These are phyloP conservation scores for Leptopilina myrica DNA, from an alignment of 2,888 invertebrate species.

Conservation along the genomic window DNA sequence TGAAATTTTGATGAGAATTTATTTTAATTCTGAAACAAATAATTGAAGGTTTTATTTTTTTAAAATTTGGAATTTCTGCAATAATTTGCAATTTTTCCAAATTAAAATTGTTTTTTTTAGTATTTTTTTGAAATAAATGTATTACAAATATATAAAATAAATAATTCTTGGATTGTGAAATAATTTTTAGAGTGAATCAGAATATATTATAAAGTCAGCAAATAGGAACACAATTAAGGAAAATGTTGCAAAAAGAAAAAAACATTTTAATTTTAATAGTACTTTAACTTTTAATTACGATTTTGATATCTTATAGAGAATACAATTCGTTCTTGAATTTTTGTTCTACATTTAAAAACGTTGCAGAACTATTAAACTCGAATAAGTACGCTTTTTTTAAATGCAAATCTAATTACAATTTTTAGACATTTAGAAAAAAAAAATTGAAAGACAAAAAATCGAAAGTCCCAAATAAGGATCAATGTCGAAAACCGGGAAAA, in stretches of 20 bases:
- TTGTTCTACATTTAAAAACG: slow-evolving; percentile 26
- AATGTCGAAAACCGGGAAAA: slow-evolving; percentile 37
- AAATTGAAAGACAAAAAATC: slow-evolving; percentile 28
- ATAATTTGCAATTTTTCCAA: too few species aligned
- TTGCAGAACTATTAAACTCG: slow-evolving; percentile 31
- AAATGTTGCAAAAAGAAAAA: background rate
- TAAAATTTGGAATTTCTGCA: too few species aligned
- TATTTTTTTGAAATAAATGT: too few species aligned
- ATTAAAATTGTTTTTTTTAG: too few species aligned
- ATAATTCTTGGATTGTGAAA: too few species aligned
- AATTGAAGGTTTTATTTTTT: too few species aligned
- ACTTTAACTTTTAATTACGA: slow-evolving; percentile 39
- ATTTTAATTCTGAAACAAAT: too few species aligned
- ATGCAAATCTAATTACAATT: background rate
- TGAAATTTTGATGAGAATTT: too few species aligned
- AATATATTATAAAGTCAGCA: too few species aligned
- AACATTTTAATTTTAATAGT: background rate
- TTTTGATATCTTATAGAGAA: slow-evolving; percentile 23
- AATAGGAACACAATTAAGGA: too few species aligned
- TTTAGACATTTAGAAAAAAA: slow-evolving; percentile 14
- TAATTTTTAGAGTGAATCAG: too few species aligned
- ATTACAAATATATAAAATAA: too few species aligned
- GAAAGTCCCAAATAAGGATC: slow-evolving; percentile 43
- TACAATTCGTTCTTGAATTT: slow-evolving; percentile 27
- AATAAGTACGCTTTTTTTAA: slow-evolving; percentile 15